Evolutionary conservation across 2,888 invertebrate genomes (phyloP).

Genomic region (Pyrocoelia pectoralis): DNA sequence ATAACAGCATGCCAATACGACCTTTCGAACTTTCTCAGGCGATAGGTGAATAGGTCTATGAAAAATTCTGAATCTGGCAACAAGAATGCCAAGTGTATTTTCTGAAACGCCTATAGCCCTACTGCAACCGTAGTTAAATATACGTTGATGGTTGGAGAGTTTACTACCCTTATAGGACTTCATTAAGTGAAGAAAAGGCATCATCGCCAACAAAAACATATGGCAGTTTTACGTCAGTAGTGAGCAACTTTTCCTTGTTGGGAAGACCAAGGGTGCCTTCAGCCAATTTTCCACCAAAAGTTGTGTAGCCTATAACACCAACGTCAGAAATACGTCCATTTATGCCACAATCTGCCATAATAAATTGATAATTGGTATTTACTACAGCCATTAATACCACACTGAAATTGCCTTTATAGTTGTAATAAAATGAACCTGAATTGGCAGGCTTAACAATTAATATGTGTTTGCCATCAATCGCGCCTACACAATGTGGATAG

Average conservation of each 20-base stretch:
- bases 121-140: not conserved
- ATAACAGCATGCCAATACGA: not conserved
- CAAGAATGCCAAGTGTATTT: not conserved
- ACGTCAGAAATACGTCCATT: not conserved
- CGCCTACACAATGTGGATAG: no score
- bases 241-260: not conserved
- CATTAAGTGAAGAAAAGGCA: not conserved
- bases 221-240: not conserved
- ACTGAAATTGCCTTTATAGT: not conserved
- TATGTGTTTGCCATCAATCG: no score
- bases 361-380: constrained; percentile 1
- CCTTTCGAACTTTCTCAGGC: not conserved
- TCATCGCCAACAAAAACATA: not conserved
- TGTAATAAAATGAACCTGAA: not conserved
- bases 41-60: not conserved
- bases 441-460: no score
- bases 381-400: not conserved
- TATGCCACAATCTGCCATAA: constrained; percentile 1
- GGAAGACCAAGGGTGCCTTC: not conserved
- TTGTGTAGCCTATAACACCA: not conserved
- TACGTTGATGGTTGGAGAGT: not conserved
- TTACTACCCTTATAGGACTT: not conserved
- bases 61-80: not conserved
- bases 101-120: not conserved
- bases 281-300: no score